Base-by-base conservation (phyloP, 2,888 invertebrate species). In the Stratiomys singularior region DNA sequence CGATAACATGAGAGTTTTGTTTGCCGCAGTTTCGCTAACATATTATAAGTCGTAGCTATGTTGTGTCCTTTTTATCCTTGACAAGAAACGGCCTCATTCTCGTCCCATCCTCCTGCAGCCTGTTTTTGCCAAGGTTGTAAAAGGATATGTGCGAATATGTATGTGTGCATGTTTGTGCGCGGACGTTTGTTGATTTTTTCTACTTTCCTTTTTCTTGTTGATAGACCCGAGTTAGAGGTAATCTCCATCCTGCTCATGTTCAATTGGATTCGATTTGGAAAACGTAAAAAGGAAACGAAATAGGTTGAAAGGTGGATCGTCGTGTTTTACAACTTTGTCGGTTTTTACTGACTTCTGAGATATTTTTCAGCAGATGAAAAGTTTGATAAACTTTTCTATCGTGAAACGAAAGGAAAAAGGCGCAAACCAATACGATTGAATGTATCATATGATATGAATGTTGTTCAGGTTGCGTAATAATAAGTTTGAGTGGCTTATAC, bases 1-100 rank as follows among this genome's bases (percentile, higher is more conserved):
- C n/a, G 18, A 58, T 21, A 74, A 74, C 58, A 60, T 74, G 37
- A 74, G 74, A 58, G 52, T 60, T 74, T 74, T 74, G 74, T 74
- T 74, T 74, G 60, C 58, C 58, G 74, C 58, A 58, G 30, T 58
- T 21, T 13, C 58, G 58, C 28, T 56, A 72, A 72, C 30, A 58
- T 37, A 21, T 60, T 37, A 60, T 23, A 28, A 60, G 21, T 67
- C 11, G 72, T 72, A 28, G 72, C 25, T 44, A 60, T 60, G 60
- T 25, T 15, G 52, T n/a, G 27, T 56, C 71, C 21, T 52, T 67
- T 72, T 72, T 37, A 44, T 74, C 74, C 74, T 74, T 74, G 69
- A 47, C 69, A 47, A 30, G 27, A 37, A 11, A 23, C 44, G 27
- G 23, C 37, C 13, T 18, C 18, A 44, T 21, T 74, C 56, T 71